Base-by-base conservation (phyloP, 1,140 invertebrate species). In the Cyclargus thomasi region DNA sequence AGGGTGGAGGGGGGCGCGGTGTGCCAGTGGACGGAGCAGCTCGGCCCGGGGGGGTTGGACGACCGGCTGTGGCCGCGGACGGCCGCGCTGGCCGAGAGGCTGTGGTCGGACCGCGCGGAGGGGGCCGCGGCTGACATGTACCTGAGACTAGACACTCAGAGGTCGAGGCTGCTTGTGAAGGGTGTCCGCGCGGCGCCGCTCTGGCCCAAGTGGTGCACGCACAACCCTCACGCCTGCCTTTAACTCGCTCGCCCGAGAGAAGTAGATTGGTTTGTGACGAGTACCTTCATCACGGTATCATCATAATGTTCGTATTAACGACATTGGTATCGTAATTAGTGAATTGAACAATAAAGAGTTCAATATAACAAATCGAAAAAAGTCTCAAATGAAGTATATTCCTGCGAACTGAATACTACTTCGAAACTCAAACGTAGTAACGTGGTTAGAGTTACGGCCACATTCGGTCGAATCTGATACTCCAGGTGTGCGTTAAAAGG, bases 151-250 rank as follows among this genome's bases (percentile, higher is more conserved):
- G 92, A 93, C 57, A 90, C 92, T 22, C 94, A 95, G 68, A 86
- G 95, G 53, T 92, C 95, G 67, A 81, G 95, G 4, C 79, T 95
- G 53, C 80, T 93, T 0, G 82, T 85, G 6, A 90, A 93, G 67
- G 95, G 94, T 1, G 79, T 95, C 10, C 91, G 91, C 39, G 92
- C 94, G 0, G 95, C 95, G 74, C 92, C 94, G 2, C 90, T 96
- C 75, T 94, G 95, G 93, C 95, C 95, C 1, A 91, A 93, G 65
- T 95, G 95, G 94, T 95, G 95, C 81, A 91, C 91, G 17, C 93
- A 95, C 73, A 95, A 95, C 83, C 94, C 94, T 57, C 92, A 94
- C 74, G 93, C 94, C 85, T 95, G 94, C 85, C 93, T 94, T 85
- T 90, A 89, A 78, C n/a, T n/a, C n/a, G n/a, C n/a, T n/a, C n/a